A percentile compares a stretch with the other conserved stretches of the same genome.
Conservation (phyloP, 2,113 vertebrate genomes). For the Cynocephalus volans region DNA sequence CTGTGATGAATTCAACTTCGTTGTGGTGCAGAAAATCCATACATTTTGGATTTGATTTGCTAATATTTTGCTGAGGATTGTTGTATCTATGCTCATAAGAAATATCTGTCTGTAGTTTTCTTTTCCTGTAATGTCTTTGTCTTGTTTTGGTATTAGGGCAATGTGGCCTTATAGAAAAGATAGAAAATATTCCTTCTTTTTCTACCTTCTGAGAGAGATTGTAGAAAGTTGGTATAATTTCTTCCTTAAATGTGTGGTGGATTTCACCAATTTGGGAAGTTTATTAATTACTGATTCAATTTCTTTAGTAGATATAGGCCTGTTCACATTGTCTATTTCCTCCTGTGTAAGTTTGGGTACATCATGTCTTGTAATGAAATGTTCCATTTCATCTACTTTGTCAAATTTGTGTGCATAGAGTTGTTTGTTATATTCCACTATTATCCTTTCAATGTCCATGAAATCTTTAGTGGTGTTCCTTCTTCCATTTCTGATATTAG, state of each 20-base stretch:
- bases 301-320: neutral
- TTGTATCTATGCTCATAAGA: neutral
- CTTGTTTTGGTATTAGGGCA: neutral
- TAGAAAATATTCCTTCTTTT: neutral
- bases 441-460: neutral
- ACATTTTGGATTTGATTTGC: neutral
- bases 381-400: neutral
- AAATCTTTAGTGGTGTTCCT: neutral
- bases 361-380: neutral
- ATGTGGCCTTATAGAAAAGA: neutral
- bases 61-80: neutral
- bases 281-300: neutral
- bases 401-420: neutral
- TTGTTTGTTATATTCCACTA: neutral
- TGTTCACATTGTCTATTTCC: neutral
- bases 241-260: neutral
- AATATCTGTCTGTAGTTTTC: neutral
- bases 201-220: neutral
- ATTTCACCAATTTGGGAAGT: neutral
- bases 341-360: neutral
- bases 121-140: neutral
- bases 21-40: neutral
- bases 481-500: neutral
- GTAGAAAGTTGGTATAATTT: neutral
- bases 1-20: neutral